Evolutionary conservation across 2,797 vertebrate species (phyloP), one percentile per base, ranked within the genome.

Genomic region (Helarctos malayanus): DNA sequence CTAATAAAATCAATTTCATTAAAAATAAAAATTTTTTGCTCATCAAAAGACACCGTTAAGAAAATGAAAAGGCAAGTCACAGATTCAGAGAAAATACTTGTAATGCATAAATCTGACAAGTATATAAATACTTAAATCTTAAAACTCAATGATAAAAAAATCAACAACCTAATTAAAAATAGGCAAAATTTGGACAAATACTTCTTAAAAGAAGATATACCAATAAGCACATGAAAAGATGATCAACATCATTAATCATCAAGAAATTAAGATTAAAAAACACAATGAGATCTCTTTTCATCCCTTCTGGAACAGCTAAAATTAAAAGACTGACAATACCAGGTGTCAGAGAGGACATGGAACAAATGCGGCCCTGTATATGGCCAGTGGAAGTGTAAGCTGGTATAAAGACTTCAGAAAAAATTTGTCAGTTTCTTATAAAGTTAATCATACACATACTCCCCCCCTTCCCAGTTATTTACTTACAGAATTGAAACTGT

Each of bases 61-160:
- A 91, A 80, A 85, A 80, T 87, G 82, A 81, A 85, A 94, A 86
- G 38, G 65, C 81, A 91, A 94, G 75, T 12, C 15, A 86, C 13
- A 23, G 38, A 76, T 10, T 35, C 9, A 41, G 56, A 86, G 52
- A 91, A 49, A 81, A 87, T 91, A 49, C 29, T 38, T 85, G 21
- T n/a, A 65, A 85, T 25, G 84, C 54, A 49, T 63, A 25, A 69
- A 80, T 68, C 57, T 91, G 49, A 35, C 41, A 93, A 91, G 75
- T 32, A 45, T 52, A 87, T 41, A 90, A 79, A 82, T 10, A 38
- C 35, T 38, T 38, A 81, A 76, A 27, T 81, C 68, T 18, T 65
- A 65, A 82, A 81, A 78, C 29, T 81, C 68, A 82, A 61, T 59
- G 81, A 87, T 69, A 82, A 91, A 88, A 41, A 41, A n/a, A 52